These are phyloP conservation scores for Drosophila demipolita DNA, from an alignment of 2,888 invertebrate species.

Conservation along the genomic window DNA sequence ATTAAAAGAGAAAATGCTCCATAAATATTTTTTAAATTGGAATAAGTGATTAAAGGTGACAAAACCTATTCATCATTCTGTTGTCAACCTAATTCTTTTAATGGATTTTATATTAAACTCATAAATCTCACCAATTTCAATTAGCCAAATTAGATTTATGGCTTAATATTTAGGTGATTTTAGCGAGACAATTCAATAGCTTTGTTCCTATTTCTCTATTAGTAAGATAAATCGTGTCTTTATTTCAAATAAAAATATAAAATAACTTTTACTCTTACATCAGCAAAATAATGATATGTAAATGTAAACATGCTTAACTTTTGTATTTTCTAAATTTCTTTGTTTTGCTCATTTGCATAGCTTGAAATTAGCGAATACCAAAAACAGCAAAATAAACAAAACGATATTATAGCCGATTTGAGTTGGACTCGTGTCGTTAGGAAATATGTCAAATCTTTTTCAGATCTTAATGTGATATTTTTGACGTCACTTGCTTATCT, in stretches of 20 bases:
- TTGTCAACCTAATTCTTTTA: constrained; percentile 19
- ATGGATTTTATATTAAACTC: constrained; percentile 25
- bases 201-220: constrained; percentile 3
- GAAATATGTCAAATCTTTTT: background rate
- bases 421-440: constrained; percentile 23
- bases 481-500: constrained; percentile 13
- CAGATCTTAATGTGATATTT: constrained; percentile 2
- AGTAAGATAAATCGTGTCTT: constrained; percentile 9
- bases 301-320: constrained; percentile 39
- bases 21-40: background rate
- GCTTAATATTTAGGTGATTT: constrained; percentile 9
- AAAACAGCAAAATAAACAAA: constrained; percentile 17
- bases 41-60: background rate
- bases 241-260: background rate
- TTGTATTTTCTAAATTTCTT: constrained; percentile 63
- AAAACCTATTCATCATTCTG: background rate
- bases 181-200: constrained; percentile 5
- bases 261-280: constrained; percentile 77
- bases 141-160: constrained; percentile 5
- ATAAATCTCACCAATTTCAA: constrained; percentile 35
- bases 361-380: constrained; percentile 27
- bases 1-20: background rate
- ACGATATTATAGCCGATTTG: constrained; percentile 34
- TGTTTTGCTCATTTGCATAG: constrained; percentile 59
- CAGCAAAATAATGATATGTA: constrained; percentile 52